Evolutionary conservation across 2,113 vertebrate genomes (phyloP).

Genomic region (Pedetes capensis): DNA sequence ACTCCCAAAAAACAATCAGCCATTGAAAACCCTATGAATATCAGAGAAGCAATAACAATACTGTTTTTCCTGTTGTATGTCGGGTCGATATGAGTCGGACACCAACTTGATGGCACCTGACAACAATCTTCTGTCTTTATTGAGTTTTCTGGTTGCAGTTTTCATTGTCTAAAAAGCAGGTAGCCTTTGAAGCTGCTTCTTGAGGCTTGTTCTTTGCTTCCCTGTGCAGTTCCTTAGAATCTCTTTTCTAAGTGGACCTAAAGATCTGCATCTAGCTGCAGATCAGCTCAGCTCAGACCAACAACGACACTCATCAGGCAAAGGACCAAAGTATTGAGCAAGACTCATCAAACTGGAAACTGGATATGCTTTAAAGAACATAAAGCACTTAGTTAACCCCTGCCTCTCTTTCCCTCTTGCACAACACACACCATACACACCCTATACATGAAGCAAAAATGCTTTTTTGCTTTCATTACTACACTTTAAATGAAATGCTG

Average conservation of each 20-base stretch:
- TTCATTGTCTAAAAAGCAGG: slow-evolving; percentile 51
- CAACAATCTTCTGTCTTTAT: slow-evolving; percentile 11
- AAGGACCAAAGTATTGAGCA: slow-evolving; percentile 54
- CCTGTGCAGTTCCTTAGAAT: background rate
- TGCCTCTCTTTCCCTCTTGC: background rate
- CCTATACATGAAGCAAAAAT: slow-evolving; percentile 49
- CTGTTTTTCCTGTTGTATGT: too few species aligned
- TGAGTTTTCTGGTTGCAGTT: slow-evolving; percentile 32
- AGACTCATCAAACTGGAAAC: slow-evolving; percentile 61
- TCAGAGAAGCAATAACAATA: too few species aligned
- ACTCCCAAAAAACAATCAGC: too few species aligned
- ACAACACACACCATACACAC: background rate
- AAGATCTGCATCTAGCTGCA: slow-evolving; percentile 23
- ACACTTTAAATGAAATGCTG: slow-evolving; percentile 82
- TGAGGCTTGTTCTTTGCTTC: slow-evolving; percentile 33
- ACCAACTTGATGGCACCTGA: too few species aligned
- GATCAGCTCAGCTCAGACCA: slow-evolving; percentile 33
- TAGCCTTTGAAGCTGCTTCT: background rate
- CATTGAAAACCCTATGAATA: too few species aligned
- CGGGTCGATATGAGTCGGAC: too few species aligned
- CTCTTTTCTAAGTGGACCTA: slow-evolving; percentile 33
- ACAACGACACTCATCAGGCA: slow-evolving; percentile 6
- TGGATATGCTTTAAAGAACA: background rate
- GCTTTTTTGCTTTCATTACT: slow-evolving; percentile 73
- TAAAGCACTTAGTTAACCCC: background rate